These are phyloP conservation scores for Dromas ardeola DNA, from an alignment of 2,113 vertebrate species.

Conservation along the genomic window DNA sequence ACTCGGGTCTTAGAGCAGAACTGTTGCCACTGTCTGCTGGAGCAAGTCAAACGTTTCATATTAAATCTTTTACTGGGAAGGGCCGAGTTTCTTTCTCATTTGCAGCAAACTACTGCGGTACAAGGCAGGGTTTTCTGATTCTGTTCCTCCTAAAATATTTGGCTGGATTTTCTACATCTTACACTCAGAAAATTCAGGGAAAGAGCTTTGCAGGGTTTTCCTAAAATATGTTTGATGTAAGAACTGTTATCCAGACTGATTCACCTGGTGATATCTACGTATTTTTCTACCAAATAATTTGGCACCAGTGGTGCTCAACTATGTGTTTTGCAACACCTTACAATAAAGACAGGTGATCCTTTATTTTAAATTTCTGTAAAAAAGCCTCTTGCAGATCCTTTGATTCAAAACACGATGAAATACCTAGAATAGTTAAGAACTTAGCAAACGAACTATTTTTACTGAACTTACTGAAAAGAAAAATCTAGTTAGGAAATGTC, in stretches of 20 bases:
- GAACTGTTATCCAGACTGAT: background rate
- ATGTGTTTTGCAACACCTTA: background rate
- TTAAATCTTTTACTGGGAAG: background rate
- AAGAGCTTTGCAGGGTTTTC: background rate
- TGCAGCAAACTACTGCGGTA: background rate
- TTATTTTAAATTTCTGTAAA: background rate
- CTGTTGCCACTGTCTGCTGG: background rate
- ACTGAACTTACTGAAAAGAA: background rate
- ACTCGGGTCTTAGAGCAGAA: background rate
- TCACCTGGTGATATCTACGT: background rate
- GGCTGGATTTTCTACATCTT: background rate
- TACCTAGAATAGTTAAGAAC: background rate
- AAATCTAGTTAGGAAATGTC: background rate
- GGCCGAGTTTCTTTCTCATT: background rate
- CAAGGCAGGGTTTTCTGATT: background rate
- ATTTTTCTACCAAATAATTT: background rate
- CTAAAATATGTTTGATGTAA: background rate
- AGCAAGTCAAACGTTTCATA: background rate
- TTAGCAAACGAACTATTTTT: background rate
- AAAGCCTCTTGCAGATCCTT: background rate
- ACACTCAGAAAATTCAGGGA: background rate
- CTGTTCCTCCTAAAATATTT: background rate
- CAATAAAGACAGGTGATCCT: background rate
- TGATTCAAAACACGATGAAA: background rate
- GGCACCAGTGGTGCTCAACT: background rate